Base-by-base conservation (phyloP, 2,888 invertebrate species). In the Leucoptera coffeella region DNA sequence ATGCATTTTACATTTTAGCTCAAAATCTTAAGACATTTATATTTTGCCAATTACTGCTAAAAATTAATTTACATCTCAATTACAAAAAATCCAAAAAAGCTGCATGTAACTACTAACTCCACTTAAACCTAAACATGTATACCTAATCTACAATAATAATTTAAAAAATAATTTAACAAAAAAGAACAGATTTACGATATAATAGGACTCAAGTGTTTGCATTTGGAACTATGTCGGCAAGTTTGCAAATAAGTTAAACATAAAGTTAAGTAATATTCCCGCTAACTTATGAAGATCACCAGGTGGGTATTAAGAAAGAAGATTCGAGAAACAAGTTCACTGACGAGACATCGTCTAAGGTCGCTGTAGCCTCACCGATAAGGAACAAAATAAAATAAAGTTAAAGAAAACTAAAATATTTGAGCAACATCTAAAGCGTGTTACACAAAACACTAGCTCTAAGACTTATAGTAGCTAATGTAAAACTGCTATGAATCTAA, bases 191-290 rank as follows among this genome's bases (percentile, higher is more conserved):
- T 53, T 64, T 67, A 69, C 55, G 50, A 60, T 40, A 59, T 62
- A 65, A 67, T 69, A 69, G 69, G 69, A 69, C 65, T 65, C 69
- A 62, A 65, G 64, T 62, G 49, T 58, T 65, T 69, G 64, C 64
- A 64, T 69, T 65, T 67, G 67, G 67, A 69, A 69, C 67, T 67
- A 53, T 67, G 58, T 59, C 67, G 69, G 69, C 67, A 69, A 69
- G 67, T 67, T 52, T 45, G 48, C 51, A 52, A 45, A 39, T 47
- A 50, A 53, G 48, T 49, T 56, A 57, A 50, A 49, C 48, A 30
- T 26, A 38, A 37, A 55, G 45, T 54, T 56, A 59, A 57, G 56
- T 55, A 59, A 59, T 51, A 57, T 48, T 41, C 46, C 65, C 65
- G 67, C 65, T 54, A 54, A 49, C 53, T 61, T 54, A 47, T 45